Base-by-base conservation (phyloP, 1,140 invertebrate genomes). In the Holotrichia oblita region DNA sequence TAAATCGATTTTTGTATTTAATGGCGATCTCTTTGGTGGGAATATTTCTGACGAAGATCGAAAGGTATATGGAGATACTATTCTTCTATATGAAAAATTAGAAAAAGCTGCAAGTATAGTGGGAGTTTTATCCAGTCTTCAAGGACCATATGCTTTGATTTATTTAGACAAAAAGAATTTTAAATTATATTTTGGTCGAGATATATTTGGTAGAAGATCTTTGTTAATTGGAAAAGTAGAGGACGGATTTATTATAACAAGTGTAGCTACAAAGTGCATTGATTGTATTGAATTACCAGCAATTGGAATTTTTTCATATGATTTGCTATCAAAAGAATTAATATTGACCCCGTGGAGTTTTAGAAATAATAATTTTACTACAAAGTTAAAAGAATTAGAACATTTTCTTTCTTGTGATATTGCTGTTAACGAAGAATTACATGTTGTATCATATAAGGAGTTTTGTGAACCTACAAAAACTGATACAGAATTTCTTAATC, bases 81-180 rank as follows among this genome's bases (percentile, higher is more conserved):
- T 83, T 79, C 44, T 83, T 20, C 78, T 91, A 77, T 84, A 88
- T 20, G 79, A 84, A 42, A 80, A 80, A 76, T 81, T 89, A 40
- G 81, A 84, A 79, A 78, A 79, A 42, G 83, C 87, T 24, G 80
- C 83, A 9, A 84, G 90, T 73, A 82, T 93, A 40, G 64, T 89
- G 14, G 75, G 85, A 27, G 83, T 88, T 2, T 82, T 95, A 48
- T 81, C 83, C 77, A 82, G 85, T 78, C 86, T 97, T 3, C 88
- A 94, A 81, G 97, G 97, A 17, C 97, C 97, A 48, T 97, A 93
- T 88, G 91, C 94, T 80, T 91, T 98, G 77, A 90, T 97, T 73
- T 97, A 94, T 85, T 95, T 91, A 86, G 89, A 96, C 83, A 92
- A 90, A 85, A 79, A 80, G 44, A 84, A 83, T 3, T 88, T 91